Percentiles rank a stretch among this genome's conserved stretches.
These are phyloP conservation scores for Bucorvus abyssinicus DNA, from an alignment of 2,797 vertebrate genomes.

Conservation along the genomic window DNA sequence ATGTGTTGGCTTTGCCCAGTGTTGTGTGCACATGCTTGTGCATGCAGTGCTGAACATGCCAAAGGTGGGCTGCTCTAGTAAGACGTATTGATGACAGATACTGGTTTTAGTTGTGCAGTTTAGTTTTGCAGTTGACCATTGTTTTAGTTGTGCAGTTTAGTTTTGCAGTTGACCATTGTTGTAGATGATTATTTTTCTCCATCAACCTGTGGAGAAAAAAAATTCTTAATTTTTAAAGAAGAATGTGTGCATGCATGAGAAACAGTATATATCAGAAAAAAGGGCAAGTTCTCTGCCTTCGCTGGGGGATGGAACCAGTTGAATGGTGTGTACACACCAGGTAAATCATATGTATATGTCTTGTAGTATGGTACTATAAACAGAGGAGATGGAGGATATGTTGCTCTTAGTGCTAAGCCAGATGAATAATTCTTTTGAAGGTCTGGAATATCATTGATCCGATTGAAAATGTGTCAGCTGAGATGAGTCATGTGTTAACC, in stretches of 20 bases:
- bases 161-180: neutral
- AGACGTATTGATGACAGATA: neutral
- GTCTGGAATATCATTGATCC: constrained; percentile 51
- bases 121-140: neutral
- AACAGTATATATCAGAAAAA: neutral
- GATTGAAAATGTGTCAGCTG: constrained; percentile 47
- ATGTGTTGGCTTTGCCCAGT: neutral
- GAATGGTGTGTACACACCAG: neutral
- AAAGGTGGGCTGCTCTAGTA: neutral
- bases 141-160: neutral
- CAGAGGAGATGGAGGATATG: neutral
- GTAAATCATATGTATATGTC: neutral
- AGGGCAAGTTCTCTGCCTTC: neutral
- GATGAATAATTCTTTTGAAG: constrained; percentile 49
- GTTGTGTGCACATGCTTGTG: accelerated
- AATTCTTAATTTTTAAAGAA: neutral
- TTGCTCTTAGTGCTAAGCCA: neutral
- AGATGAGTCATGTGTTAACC: constrained; percentile 50
- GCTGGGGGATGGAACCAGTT: neutral
- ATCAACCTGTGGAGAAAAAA: neutral
- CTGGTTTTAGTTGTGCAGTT: neutral
- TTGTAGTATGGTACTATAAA: neutral
- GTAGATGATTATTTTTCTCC: neutral
- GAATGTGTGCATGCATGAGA: neutral
- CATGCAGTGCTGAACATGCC: neutral